Evolutionary conservation across 1,140 invertebrate genomes (phyloP).

Genomic region (Grapholita molesta): DNA sequence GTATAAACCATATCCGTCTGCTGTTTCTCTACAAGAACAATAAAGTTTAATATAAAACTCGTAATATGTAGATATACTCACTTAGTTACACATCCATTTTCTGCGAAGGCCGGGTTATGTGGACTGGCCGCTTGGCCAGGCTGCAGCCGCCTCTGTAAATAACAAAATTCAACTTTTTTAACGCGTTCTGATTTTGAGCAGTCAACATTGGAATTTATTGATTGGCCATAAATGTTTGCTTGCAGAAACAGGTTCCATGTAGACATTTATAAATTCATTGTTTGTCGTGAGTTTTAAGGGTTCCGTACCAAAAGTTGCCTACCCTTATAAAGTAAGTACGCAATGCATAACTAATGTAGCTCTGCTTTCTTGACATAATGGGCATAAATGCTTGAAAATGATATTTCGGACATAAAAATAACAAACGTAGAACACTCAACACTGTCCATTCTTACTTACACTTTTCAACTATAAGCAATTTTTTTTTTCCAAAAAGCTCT

Average conservation of each 20-base stretch:
- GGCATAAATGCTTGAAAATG: too few species aligned
- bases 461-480: too few species aligned
- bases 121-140: neutral
- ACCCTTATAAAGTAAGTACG: too few species aligned
- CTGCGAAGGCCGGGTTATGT: neutral
- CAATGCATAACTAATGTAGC: too few species aligned
- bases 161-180: constrained; percentile 2
- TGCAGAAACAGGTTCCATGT: neutral
- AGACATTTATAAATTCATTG: neutral
- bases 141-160: neutral
- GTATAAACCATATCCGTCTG: too few species aligned
- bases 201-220: constrained; percentile 14
- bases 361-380: too few species aligned
- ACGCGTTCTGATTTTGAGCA: constrained; percentile 9
- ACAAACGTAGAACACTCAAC: too few species aligned
- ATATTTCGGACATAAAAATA: too few species aligned
- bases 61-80: too few species aligned
- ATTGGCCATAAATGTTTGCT: constrained; percentile 7
- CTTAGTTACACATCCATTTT: constrained; percentile 11
- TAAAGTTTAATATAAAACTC: neutral
- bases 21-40: too few species aligned
- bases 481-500: too few species aligned
- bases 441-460: too few species aligned
- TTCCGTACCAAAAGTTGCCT: neutral
- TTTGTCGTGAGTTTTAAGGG: neutral